Conservation (phyloP, 2,797 vertebrate genomes). For the Staurois parvus region DNA sequence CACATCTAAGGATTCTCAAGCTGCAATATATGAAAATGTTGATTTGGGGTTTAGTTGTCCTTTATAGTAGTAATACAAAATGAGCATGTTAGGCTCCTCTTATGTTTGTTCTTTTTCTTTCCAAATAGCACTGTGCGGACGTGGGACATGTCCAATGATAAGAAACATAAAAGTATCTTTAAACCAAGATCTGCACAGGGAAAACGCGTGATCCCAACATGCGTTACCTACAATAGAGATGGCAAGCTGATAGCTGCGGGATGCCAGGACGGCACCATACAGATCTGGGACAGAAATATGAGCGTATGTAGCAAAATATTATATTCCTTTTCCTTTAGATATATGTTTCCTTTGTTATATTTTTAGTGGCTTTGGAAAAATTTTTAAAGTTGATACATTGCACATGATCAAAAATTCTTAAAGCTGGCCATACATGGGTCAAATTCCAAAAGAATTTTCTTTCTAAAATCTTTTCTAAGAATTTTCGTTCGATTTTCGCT, state of each 20-base stretch:
- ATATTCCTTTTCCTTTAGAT: not conserved
- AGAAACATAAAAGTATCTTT: constrained; percentile 92
- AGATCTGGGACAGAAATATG: constrained; percentile 96
- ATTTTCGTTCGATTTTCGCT: too few species aligned
- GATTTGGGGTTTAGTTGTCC: too few species aligned
- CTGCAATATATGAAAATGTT: too few species aligned
- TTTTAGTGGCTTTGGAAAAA: too few species aligned
- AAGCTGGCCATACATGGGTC: too few species aligned
- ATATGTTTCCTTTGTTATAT: not conserved
- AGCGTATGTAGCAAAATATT: constrained; percentile 82
- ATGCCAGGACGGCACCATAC: constrained; percentile 95
- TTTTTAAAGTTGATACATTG: too few species aligned
- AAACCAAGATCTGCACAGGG: constrained; percentile 93
- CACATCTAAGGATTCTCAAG: too few species aligned
- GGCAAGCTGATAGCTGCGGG: constrained; percentile 93
- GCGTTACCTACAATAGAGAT: constrained; percentile 92
- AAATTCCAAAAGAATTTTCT: too few species aligned
- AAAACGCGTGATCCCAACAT: constrained; percentile 91
- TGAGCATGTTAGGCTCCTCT: too few species aligned
- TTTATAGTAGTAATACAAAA: too few species aligned
- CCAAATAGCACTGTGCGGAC: constrained; percentile 89
- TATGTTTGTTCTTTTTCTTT: not conserved
- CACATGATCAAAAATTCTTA: too few species aligned
- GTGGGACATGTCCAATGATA: constrained; percentile 92
- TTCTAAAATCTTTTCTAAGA: too few species aligned